Base-by-base conservation (phyloP, 1,140 invertebrate species). In the Chrysoperla carnea region DNA sequence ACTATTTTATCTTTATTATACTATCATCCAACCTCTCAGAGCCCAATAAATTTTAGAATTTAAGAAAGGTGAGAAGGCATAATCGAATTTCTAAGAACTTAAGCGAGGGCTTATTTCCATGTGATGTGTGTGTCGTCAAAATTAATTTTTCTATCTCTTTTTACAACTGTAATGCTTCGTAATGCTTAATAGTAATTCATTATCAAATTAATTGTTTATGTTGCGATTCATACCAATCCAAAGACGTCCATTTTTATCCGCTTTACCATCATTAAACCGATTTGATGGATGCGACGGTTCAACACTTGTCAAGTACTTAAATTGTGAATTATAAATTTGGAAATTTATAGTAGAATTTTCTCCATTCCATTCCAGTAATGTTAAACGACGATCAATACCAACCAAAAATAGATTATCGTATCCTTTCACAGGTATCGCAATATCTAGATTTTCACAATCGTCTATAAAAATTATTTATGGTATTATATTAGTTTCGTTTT, bases 211-310 rank as follows among this genome's bases (percentile, higher is more conserved):
- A n/a, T n/a, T n/a, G n/a, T n/a, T n/a, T n/a, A n/a, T n/a, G n/a
- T n/a, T n/a, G n/a, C n/a, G n/a, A n/a, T n/a, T n/a, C n/a, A 23
- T 57, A 82, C 84, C 84, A 46, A 74, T 69, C 74, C 81, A 89
- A 3, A 92, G 60, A 33, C 84, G 64, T 33, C 88, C 88, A 9
- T 56, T 58, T 0, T 75, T 70, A 59, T 94, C 88, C 44, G 78
- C 81, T 63, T 93, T 94, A 11, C 76, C 89, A 60, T 92, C 88
- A 53, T 93, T 93, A 47, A 86, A 75, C 50, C 84, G 67, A 51
- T 79, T 87, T 1, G 56, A 61, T 1, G 60, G 56, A 39, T 61
- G 58, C 29, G 73, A 62, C 0, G 54, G 47, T 29, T 86, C 79
- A 1, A 87, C 73, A 36, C 72, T 70, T 1, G 66, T 63, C 9